Evolutionary conservation across 2,888 invertebrate species (phyloP).

Genomic region (Amphipoea lucens): DNA sequence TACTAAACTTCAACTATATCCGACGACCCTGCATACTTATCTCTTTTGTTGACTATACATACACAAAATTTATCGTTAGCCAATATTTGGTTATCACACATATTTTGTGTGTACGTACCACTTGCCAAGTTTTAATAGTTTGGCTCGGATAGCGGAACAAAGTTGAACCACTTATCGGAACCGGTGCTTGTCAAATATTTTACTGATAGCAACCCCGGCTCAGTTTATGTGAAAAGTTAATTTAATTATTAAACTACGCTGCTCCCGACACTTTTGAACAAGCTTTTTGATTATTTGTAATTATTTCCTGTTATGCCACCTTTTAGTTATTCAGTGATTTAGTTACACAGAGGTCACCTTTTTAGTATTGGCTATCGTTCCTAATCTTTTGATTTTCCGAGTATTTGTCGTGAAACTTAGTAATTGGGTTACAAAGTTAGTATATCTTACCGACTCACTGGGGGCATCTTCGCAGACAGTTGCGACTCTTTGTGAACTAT

Average conservation of each 20-base stretch:
- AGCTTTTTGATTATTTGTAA: conserved; percentile 27
- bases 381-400: neutral
- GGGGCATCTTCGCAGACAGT: no score
- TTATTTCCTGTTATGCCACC: neutral
- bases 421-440: neutral
- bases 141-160: conserved; percentile 50
- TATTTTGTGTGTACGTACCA: conserved; percentile 47
- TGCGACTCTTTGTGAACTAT: no score
- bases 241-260: conserved; percentile 54
- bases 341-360: no score
- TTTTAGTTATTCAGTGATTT: neutral
- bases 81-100: conserved; percentile 39
- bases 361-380: no score
- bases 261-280: conserved; percentile 24
- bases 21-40: no score
- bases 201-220: conserved; percentile 50
- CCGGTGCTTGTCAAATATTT: conserved; percentile 66
- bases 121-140: conserved; percentile 67
- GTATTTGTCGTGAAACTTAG: neutral
- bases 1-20: no score
- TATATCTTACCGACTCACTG: no score
- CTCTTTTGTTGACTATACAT: neutral
- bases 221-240: conserved; percentile 65
- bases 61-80: conserved; percentile 13
- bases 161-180: conserved; percentile 64